Evolutionary conservation across 1,140 invertebrate species (phyloP).

Genomic region (Philotrypesis tridentata): DNA sequence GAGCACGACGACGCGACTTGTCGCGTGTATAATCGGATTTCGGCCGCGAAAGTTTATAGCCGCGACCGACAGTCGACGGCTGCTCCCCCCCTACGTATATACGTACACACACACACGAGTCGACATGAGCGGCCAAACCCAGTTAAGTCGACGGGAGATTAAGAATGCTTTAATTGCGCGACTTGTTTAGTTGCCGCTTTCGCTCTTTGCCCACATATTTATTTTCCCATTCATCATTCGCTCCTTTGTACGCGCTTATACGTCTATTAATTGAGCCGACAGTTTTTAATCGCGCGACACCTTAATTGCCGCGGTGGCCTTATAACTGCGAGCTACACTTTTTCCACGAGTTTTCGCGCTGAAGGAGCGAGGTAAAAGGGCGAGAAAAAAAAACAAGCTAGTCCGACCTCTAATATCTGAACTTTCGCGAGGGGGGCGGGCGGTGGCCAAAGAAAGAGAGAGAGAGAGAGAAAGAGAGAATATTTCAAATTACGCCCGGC

Average conservation of each 20-base stretch:
- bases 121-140: slow-evolving; percentile 31
- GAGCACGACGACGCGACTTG: not conserved
- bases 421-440: too few relatives aligned
- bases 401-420: not conserved
- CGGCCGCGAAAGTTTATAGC: slow-evolving; percentile 8
- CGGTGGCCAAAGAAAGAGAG: too few relatives aligned
- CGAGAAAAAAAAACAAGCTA: too few relatives aligned
- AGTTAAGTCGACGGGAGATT: slow-evolving; percentile 56
- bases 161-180: slow-evolving; percentile 62
- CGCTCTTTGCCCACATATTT: slow-evolving; percentile 16
- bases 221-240: not conserved
- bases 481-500: not conserved
- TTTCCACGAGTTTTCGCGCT: too few relatives aligned
- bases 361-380: too few relatives aligned
- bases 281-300: not conserved
- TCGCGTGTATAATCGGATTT: slow-evolving; percentile 33
- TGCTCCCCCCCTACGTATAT: slow-evolving; percentile 16
- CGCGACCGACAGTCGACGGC: not conserved
- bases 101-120: too few relatives aligned
- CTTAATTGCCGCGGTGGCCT: not conserved
- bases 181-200: slow-evolving; percentile 53
- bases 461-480: too few relatives aligned
- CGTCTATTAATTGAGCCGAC: slow-evolving; percentile 20
- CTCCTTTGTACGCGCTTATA: not conserved
- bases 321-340: not conserved